Base-by-base conservation (phyloP, 2,888 invertebrate species). In the Gastracanthus pulcherrimus region DNA sequence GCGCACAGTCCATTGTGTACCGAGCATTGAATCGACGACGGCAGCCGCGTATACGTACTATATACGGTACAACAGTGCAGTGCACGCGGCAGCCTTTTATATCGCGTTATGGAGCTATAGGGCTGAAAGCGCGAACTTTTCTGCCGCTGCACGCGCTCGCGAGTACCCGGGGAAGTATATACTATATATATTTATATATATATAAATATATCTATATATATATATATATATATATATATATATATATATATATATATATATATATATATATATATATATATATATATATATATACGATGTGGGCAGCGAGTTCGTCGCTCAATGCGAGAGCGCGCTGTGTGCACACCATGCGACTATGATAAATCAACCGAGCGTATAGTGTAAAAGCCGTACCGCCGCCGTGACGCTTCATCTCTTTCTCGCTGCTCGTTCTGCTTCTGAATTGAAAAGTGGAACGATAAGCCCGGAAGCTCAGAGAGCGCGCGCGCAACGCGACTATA, bases 361-460 rank as follows among this genome's bases (percentile, higher is more conserved):
- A 76, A 76, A 76, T 76, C 71, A 71, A 76, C 31, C 55, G 71
- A 29, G 58, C 23, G 23, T 26, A n/a, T n/a, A n/a, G 34, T 19
- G 36, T 34, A 29, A 74, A 67, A 69, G n/a, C 62, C 16, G 41
- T n/a, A n/a, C n/a, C n/a, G n/a, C n/a, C n/a, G n/a, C n/a, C n/a
- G n/a, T n/a, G n/a, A n/a, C n/a, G n/a, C n/a, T n/a, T n/a, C n/a
- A n/a, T n/a, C n/a, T n/a, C n/a, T n/a, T n/a, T n/a, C n/a, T n/a
- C n/a, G n/a, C n/a, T n/a, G n/a, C n/a, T n/a, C n/a, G n/a, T n/a
- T n/a, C n/a, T n/a, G 9, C 51, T 58, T n/a, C 31, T 60, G 64
- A 76, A 76, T 80, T 76, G 67, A 67, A 81, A 81, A 76, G 76
- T 81, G 58, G 76, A 76, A 51, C 81, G 76, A n/a, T 70, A 72